Evolutionary conservation across 2,888 invertebrate genomes (phyloP), one percentile per base, ranked within the genome.

Genomic region (Oscheius sp.): DNA sequence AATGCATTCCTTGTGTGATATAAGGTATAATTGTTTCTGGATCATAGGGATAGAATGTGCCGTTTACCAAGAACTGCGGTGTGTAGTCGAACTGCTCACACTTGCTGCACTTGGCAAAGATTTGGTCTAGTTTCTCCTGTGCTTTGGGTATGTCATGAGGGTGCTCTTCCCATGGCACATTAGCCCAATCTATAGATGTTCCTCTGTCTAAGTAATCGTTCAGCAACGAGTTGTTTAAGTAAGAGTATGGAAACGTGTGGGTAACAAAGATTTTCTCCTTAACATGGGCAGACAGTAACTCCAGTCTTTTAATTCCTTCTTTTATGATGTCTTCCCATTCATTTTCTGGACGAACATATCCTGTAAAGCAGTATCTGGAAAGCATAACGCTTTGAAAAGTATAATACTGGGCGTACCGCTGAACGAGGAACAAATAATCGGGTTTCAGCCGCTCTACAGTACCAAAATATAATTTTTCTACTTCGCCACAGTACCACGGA

Each of bases 1-100:
- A 61, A 41, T 61, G 61, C 2, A n/a, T 41, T 1, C 61, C 61
- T 25, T n/a, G n/a, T 12, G 41, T 61, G 41, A 61, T n/a, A n/a
- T 23, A 61, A 1, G 43, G n/a, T 2, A 61, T 41, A n/a, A 61
- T 35, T 12, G 35, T 18, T n/a, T 61, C 7, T 12, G 61, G 61
- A 41, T 61, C 61, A 45, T 61, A 61, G 1, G 49, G 13, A 13
- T 49, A 49, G 13, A 49, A 49, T 21, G 49, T 49, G 21, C 21
- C 21, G 21, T 49, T 49, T 18, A 49, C 13, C n/a, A 21, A 5
- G 13, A 55, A 55, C 23, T 23, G 16, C 25, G 55, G 25, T 23
- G 53, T 52, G 25, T 55, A 55, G 21, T 55, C 55, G 55, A 55
- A 23, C 21, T 13, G 21, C 6, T 55, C 18, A 23, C 55, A 55